Conservation (phyloP, 2,113 vertebrate genomes). For the Bubalus kerabau region DNA sequence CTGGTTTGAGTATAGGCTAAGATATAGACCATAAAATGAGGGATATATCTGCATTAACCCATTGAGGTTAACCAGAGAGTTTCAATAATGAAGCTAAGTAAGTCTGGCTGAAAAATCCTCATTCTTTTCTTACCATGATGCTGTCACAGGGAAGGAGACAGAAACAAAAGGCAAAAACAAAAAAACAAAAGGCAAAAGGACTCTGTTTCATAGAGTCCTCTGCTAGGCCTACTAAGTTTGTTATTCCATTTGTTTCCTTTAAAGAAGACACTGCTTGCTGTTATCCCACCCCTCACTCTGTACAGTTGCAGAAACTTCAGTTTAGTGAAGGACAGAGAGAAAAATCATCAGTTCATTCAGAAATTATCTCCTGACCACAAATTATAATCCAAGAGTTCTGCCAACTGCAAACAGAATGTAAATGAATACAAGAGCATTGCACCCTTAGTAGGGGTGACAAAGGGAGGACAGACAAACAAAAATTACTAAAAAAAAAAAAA, state of each 20-base stretch:
- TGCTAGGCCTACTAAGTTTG: neutral
- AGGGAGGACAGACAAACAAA: neutral
- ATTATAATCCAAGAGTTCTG: neutral
- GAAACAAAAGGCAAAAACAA: neutral
- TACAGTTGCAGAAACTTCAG: neutral
- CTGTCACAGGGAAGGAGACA: neutral
- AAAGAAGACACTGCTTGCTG: fast-evolving
- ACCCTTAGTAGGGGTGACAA: neutral
- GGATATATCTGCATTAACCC: neutral
- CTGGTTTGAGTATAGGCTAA: neutral
- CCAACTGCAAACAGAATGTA: neutral
- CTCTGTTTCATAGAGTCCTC: neutral
- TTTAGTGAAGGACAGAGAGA: neutral
- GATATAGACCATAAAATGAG: neutral
- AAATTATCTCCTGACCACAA: neutral
- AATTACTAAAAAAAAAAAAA: neutral
- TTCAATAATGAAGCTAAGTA: neutral
- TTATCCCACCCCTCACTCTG: neutral
- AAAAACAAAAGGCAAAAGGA: too few relatives aligned
- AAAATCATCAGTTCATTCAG: neutral
- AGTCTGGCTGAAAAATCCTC: neutral
- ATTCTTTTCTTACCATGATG: neutral
- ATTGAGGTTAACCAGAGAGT: neutral
- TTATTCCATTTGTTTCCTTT: neutral
- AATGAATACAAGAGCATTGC: neutral